Percentiles rank a stretch among this genome's conserved stretches.
Evolutionary conservation across 2,113 vertebrate species (phyloP).

Genomic region (Rostratula benghalensis): DNA sequence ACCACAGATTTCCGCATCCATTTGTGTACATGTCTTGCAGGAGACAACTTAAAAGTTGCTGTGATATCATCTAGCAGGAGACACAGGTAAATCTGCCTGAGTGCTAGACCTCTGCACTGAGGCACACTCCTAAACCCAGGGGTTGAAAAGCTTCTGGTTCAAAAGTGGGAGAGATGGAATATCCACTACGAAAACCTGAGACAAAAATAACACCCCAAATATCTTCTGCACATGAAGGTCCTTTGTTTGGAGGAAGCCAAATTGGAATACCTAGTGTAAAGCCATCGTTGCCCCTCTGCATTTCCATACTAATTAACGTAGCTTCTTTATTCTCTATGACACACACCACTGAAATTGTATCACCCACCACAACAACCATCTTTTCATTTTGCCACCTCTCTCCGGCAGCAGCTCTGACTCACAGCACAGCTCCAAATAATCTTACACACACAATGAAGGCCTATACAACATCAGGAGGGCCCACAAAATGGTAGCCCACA

Average conservation of each 20-base stretch:
- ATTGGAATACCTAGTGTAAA: neutral
- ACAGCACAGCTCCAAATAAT: neutral
- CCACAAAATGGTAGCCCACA: neutral
- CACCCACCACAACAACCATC: neutral
- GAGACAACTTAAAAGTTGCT: neutral
- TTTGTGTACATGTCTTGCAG: neutral
- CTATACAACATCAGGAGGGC: neutral
- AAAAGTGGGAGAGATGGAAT: neutral
- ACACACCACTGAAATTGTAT: neutral
- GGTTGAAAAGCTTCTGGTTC: neutral
- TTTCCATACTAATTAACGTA: neutral
- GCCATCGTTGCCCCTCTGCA: neutral
- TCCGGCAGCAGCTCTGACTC: neutral
- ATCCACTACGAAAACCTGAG: neutral
- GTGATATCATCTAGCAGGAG: neutral
- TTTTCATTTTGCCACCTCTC: neutral
- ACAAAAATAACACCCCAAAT: neutral
- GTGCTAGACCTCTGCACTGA: neutral
- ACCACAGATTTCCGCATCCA: neutral
- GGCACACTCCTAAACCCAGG: neutral
- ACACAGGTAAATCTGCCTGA: neutral
- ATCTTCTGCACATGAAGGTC: neutral
- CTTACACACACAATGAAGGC: neutral
- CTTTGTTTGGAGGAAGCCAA: neutral
- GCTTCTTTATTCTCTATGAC: neutral